Conservation (phyloP, 2,797 vertebrate species). For the Serranus cabrilla region DNA sequence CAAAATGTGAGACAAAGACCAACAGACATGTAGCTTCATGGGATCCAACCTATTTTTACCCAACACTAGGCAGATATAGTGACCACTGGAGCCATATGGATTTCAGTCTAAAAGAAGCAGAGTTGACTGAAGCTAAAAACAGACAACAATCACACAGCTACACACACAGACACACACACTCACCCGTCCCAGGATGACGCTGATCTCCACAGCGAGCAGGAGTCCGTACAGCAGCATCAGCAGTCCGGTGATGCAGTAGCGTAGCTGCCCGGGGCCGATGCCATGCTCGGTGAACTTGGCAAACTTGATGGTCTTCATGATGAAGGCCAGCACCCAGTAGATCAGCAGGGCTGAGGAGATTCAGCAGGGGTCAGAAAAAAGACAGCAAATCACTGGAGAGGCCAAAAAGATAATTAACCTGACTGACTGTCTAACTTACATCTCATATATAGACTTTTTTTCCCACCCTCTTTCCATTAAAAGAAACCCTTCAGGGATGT, state of each 20-base stretch:
- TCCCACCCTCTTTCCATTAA: not conserved
- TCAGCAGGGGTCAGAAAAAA: conserved; percentile 22
- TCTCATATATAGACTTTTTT: not conserved
- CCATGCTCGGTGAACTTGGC: conserved; percentile 96
- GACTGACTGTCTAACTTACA: not conserved
- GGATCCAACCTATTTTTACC: conserved; percentile 10
- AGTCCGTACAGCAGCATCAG: conserved; percentile 93
- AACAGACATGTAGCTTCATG: conserved; percentile 4
- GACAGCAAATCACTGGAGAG: not conserved
- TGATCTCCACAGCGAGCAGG: conserved; percentile 95
- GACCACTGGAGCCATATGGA: conserved; percentile 1
- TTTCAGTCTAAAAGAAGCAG: conserved; percentile 21
- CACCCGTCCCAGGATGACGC: conserved; percentile 96
- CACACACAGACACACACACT: conserved; percentile 50
- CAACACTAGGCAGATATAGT: not conserved
- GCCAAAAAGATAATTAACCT: conserved; percentile 8
- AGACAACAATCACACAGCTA: not conserved
- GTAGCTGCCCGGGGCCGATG: conserved; percentile 93
- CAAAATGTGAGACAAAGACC: not conserved
- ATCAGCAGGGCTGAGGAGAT: conserved; percentile 90
- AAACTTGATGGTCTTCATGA: conserved; percentile 98
- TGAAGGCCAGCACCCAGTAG: conserved; percentile 96
- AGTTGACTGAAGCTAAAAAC: conserved; percentile 14
- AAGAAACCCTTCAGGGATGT: not conserved
- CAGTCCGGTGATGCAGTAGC: conserved; percentile 96